Percentiles rank a stretch among this genome's conserved stretches.
phyloP scores from a whole-genome alignment of 92 coral and sea anemone genomes.

The Umimayanthus chanpuru region DNA sequence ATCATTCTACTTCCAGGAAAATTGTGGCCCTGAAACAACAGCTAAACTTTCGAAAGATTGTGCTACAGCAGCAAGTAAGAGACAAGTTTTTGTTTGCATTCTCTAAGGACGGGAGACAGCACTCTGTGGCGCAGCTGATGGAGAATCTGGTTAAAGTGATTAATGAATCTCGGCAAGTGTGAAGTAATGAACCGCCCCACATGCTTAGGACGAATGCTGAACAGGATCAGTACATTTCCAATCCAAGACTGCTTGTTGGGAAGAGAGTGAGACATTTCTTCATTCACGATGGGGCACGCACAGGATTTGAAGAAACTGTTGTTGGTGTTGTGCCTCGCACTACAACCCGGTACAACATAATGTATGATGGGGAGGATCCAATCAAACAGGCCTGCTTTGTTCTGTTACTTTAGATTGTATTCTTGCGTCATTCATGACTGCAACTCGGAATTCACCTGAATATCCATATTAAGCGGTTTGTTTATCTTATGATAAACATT shows the following conservation, averaged over 20 bases:
- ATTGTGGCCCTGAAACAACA: conserved; percentile 43
- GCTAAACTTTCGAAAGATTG: conserved; percentile 40
- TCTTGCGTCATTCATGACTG: too few relatives aligned
- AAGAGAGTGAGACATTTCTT: conserved; percentile 47
- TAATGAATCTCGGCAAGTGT: conserved; percentile 28
- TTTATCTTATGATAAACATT: too few relatives aligned
- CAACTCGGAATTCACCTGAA: too few relatives aligned
- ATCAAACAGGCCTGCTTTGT: too few relatives aligned
- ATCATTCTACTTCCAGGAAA: conserved; percentile 36
- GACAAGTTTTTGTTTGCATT: background rate
- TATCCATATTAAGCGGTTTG: too few relatives aligned
- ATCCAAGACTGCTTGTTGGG: conserved; percentile 48
- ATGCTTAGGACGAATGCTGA: conserved; percentile 8
- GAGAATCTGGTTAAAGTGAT: conserved; percentile 32
- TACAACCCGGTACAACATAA: conserved; percentile 40
- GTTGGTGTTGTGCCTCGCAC: conserved; percentile 46
- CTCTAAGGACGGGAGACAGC: conserved; percentile 42
- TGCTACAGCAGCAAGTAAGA: conserved; percentile 31
- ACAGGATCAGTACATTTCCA: conserved; percentile 38
- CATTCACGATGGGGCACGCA: conserved; percentile 45
- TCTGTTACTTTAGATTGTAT: too few relatives aligned
- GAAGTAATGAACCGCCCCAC: conserved; percentile 10
- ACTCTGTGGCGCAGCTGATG: conserved; percentile 34
- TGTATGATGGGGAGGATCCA: conserved; percentile 39
- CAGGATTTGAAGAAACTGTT: conserved; percentile 26